Conservation (phyloP, 2,888 invertebrate genomes). For the Limnephilus marmoratus region DNA sequence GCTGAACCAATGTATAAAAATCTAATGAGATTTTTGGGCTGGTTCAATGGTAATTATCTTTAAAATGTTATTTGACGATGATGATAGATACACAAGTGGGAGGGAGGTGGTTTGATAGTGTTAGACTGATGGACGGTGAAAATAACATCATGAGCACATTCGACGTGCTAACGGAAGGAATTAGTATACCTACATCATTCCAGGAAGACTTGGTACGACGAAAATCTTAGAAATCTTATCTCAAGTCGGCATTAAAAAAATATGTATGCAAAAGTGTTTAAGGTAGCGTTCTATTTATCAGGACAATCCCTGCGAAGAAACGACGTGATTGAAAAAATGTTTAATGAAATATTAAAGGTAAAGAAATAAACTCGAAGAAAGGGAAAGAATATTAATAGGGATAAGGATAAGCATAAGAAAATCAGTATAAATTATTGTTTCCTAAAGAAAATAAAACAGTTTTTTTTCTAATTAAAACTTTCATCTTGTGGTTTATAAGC, state of each 20-base stretch:
- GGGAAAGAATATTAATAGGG: not conserved
- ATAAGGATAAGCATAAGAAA: not conserved
- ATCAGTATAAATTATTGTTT: not conserved
- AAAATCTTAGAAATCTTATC: not conserved
- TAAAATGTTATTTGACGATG: too few relatives aligned
- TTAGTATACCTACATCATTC: not conserved
- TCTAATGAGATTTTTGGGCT: too few relatives aligned
- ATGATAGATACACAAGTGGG: too few relatives aligned
- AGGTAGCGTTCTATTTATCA: not conserved
- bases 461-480: not conserved
- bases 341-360: not conserved
- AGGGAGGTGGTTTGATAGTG: too few relatives aligned
- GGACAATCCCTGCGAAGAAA: not conserved
- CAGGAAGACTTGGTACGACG: not conserved
- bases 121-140: not conserved
- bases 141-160: not conserved
- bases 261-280: too few relatives aligned
- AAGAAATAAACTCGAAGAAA: not conserved
- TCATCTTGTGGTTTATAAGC: not conserved
- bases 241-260: not conserved
- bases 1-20: too few relatives aligned
- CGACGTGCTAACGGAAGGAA: not conserved
- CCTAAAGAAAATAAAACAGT: not conserved
- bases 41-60: too few relatives aligned
- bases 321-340: too few relatives aligned